These are phyloP conservation scores for Notechis scutatus DNA, from an alignment of 2,113 vertebrate genomes.

Conservation along the genomic window DNA sequence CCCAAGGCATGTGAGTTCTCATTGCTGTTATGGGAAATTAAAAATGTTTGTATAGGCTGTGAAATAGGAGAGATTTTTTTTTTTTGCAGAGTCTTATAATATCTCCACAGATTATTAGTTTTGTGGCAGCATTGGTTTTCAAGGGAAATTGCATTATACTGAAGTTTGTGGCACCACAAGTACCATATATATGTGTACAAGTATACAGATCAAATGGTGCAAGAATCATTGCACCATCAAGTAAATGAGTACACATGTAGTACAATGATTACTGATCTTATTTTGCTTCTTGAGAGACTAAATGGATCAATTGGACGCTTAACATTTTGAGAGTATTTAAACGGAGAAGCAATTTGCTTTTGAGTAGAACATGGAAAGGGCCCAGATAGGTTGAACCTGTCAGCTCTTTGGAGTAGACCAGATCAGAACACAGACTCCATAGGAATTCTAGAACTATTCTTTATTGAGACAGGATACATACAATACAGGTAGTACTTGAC, in stretches of 20 bases:
- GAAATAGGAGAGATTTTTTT: too few species aligned
- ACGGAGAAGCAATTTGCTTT: background rate
- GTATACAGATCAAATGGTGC: background rate
- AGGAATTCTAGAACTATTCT: background rate
- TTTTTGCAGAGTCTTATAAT: background rate
- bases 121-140: background rate
- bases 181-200: background rate
- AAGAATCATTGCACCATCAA: background rate
- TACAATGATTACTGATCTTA: background rate
- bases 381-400: background rate
- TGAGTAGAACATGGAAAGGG: background rate
- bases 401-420: background rate
- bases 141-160: background rate
- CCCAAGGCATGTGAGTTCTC: background rate
- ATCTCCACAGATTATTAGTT: too few species aligned
- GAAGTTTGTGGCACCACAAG: background rate
- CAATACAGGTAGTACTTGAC: background rate
- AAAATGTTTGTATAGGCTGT: too few species aligned
- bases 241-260: background rate
- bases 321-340: background rate
- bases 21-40: too few species aligned
- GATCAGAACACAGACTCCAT: background rate
- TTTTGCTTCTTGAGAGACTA: background rate
- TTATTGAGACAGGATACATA: background rate
- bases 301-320: background rate